Evolutionary conservation across 2,113 vertebrate species (phyloP).

Genomic region (Thunnus maccoyii): DNA sequence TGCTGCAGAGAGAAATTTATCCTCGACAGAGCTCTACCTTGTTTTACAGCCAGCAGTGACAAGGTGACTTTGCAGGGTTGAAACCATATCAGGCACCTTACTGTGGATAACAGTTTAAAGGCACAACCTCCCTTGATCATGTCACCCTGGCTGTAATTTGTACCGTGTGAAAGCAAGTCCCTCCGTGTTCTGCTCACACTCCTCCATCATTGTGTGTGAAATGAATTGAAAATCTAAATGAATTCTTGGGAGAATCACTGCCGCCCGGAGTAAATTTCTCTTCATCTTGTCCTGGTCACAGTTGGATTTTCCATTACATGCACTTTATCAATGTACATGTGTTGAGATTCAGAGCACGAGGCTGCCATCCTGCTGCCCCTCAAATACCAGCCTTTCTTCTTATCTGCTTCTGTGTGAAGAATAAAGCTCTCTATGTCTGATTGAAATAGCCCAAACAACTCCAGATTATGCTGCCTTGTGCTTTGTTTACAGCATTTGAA

Average conservation of each 20-base stretch:
- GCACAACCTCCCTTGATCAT: constrained; percentile 24
- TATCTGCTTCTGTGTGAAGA: not conserved
- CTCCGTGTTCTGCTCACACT: constrained; percentile 2
- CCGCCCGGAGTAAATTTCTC: constrained; percentile 3
- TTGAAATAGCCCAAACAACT: not conserved
- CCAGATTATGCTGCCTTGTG: not conserved
- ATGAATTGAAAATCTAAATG: constrained; percentile 47
- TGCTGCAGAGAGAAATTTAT: not conserved
- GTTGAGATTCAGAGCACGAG: constrained; percentile 9
- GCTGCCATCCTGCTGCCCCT: not conserved
- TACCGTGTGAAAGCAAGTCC: not conserved
- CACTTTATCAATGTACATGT: constrained; percentile 21
- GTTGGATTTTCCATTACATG: constrained; percentile 35
- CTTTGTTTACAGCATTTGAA: not conserved
- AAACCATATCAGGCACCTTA: constrained; percentile 18
- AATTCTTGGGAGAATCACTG: constrained; percentile 24
- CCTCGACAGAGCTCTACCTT: not conserved
- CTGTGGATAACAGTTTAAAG: constrained; percentile 32
- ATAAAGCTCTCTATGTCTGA: not conserved
- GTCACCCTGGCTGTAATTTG: constrained; percentile 31
- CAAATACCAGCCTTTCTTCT: not conserved
- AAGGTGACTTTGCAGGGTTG: constrained; percentile 51
- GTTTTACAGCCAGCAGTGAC: constrained; percentile 28
- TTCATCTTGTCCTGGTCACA: constrained; percentile 48
- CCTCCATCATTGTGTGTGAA: constrained; percentile 32